A percentile compares a stretch with the other conserved stretches of the same genome.
Evolutionary conservation across 2,113 vertebrate genomes (phyloP).

Genomic region (Tyto alba): DNA sequence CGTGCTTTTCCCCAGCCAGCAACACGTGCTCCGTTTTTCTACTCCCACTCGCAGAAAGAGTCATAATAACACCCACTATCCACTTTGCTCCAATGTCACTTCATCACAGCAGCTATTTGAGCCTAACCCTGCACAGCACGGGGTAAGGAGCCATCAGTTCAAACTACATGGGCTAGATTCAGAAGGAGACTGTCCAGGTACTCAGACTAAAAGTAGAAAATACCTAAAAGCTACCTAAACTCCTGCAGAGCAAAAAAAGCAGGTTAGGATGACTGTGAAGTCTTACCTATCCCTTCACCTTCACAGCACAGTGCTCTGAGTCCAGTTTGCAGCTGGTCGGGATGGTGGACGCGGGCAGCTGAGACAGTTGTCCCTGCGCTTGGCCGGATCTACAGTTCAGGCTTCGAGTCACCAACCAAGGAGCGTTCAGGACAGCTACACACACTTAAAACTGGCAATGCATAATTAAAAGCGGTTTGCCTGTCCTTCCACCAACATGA

Average conservation of each 20-base stretch:
- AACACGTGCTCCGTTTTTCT: not conserved
- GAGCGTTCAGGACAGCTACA: not conserved
- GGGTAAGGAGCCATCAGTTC: not conserved
- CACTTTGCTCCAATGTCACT: not conserved
- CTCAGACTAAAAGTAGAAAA: not conserved
- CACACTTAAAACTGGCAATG: not conserved
- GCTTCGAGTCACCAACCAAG: not conserved
- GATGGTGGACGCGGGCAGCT: not conserved
- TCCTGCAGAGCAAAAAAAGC: not conserved
- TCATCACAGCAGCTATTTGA: not conserved
- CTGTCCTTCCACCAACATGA: not conserved
- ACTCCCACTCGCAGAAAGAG: not conserved
- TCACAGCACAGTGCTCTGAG: accelerated
- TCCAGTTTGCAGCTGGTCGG: not conserved
- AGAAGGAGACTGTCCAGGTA: not conserved
- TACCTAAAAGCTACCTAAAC: not conserved
- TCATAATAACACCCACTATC: accelerated
- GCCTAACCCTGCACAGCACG: no score
- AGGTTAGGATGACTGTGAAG: not conserved
- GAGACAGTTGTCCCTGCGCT: accelerated
- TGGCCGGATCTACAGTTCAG: not conserved
- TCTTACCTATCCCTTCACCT: not conserved
- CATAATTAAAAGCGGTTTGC: not conserved
- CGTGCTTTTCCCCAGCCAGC: accelerated
- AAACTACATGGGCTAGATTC: not conserved